phyloP scores from a whole-genome alignment of 2,113 vertebrate species.

The Siniperca knerii region DNA sequence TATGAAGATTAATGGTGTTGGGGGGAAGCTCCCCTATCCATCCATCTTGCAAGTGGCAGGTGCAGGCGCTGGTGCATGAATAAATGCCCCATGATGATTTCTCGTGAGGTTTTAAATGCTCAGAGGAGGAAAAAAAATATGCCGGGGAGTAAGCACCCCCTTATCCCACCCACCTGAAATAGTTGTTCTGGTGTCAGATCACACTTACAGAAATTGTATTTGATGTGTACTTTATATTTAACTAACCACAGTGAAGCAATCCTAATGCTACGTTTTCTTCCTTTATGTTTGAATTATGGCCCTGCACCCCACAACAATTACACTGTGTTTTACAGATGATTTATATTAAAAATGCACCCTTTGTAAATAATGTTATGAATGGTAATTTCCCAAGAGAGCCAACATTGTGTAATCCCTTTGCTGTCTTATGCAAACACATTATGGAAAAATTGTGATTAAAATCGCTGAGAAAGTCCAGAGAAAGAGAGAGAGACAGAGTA shows the following conservation, averaged over 20 bases:
- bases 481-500: not conserved
- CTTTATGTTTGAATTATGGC: not conserved
- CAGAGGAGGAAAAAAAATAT: constrained; percentile 17
- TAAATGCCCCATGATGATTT: constrained; percentile 76
- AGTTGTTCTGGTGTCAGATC: constrained; percentile 11
- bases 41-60: constrained; percentile 78
- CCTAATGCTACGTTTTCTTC: not conserved
- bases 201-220: constrained; percentile 23
- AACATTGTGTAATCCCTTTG: constrained; percentile 12
- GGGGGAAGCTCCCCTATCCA: constrained; percentile 63
- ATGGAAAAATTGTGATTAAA: constrained; percentile 20
- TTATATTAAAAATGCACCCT: constrained; percentile 1
- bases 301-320: not conserved
- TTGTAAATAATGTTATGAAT: constrained; percentile 37
- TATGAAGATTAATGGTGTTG: constrained; percentile 77
- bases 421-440: constrained; percentile 27
- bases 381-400: constrained; percentile 42
- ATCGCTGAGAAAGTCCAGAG: constrained; percentile 13
- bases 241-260: not conserved
- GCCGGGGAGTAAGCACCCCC: not conserved
- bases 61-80: constrained; percentile 77
- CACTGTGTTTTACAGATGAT: constrained; percentile 18
- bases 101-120: constrained; percentile 65
- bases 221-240: constrained; percentile 13
- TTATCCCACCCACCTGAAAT: constrained; percentile 37